Conservation (phyloP, 2,797 vertebrate species). For the Paguma larvata region DNA sequence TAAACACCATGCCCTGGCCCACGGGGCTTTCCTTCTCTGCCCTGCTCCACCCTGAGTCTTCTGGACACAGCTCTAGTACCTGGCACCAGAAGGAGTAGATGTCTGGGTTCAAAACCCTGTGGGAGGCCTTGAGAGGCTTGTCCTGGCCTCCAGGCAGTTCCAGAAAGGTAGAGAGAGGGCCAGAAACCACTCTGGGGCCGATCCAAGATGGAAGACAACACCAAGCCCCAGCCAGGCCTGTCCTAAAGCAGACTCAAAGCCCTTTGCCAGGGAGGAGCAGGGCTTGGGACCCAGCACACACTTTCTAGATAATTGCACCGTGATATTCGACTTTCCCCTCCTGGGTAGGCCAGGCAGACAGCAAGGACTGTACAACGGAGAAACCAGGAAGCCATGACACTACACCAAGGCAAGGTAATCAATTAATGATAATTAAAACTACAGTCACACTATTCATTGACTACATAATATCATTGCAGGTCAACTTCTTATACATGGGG, state of each 20-base stretch:
- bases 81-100: background rate
- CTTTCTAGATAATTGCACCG: background rate
- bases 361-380: background rate
- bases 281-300: background rate
- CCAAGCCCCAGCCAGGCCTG: background rate
- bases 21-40: background rate
- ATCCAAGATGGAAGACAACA: background rate
- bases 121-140: background rate
- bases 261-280: background rate
- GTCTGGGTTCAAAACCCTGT: background rate
- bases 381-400: background rate
- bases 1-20: background rate
- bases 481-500: background rate
- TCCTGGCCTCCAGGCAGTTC: background rate
- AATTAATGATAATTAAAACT: background rate
- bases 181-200: background rate
- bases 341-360: background rate
- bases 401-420: background rate
- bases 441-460: background rate
- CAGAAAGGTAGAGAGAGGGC: background rate
- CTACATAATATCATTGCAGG: background rate
- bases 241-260: background rate
- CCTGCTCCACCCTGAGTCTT: background rate
- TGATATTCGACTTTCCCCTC: background rate
- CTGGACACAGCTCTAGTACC: background rate